Evolutionary conservation across 2,797 vertebrate genomes (phyloP), one percentile per base, ranked within the genome.

Genomic region (Coendou prehensilis): DNA sequence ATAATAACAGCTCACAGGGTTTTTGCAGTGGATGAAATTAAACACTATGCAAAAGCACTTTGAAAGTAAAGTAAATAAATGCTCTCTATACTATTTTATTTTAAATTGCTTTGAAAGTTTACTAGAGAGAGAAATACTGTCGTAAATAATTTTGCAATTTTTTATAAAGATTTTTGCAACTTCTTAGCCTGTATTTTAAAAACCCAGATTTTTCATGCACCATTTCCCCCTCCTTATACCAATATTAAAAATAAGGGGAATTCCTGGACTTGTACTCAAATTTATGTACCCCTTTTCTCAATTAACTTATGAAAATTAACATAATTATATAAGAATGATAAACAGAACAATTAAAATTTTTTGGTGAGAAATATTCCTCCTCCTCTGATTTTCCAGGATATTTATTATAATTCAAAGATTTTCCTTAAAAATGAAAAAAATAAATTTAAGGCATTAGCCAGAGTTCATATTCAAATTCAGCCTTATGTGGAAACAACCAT

Each of bases 71-170:
- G 83, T 79, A 63, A 94, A 88, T 79, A 71, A 93, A 50, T n/a
- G 20, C 8, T 83, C 22, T 73, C 78, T n/a, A 91, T 57, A 87
- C 13, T 69, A 67, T 63, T 50, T 81, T 85, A 89, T 71, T 84
- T 93, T 85, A 91, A 92, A 97, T 78, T 95, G 28, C 93, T 80
- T 85, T 84, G 28, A 93, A 96, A 91, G 23, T 89, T 80, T 63
- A 82, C 6, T 81, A 67, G 28, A 96, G 17, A 93, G 20, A 91
- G 45, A 91, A 93, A 89, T 71, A 84, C 11, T 69, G 18, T 5
- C 28, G 14, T 37, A 11, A 82, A 91, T 91, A 26, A 80, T 61
- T 95, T 78, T 95, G 50, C 15, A 94, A 67, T 59, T n/a, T 84
- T 94, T 47, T 91, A 59, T 67, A 92, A 93, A 93, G 78, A 92